phyloP scores from a whole-genome alignment of 1,140 invertebrate species.

The Triops longicaudatus region DNA sequence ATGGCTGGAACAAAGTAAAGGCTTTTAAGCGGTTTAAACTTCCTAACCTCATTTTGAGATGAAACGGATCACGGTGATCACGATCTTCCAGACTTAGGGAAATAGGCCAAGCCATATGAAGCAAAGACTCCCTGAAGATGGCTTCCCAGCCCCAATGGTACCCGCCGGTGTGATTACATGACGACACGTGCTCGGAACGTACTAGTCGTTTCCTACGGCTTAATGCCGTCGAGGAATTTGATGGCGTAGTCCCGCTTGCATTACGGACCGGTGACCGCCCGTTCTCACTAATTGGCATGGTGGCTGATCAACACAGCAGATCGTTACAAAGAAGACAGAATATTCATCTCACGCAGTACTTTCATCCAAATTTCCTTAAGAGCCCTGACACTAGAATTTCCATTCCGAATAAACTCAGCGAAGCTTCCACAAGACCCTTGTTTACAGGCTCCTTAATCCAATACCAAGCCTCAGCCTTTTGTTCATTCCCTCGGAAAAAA shows the following conservation, averaged over 20 bases:
- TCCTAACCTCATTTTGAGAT: constrained; percentile 28
- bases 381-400: neutral
- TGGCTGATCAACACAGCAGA: neutral
- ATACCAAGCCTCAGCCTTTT: neutral
- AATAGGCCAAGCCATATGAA: constrained; percentile 42
- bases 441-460: neutral
- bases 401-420: neutral
- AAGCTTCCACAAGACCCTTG: neutral
- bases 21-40: neutral
- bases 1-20: neutral
- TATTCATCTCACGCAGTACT: neutral
- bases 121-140: constrained; percentile 39
- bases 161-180: neutral
- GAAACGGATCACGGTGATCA: constrained; percentile 30
- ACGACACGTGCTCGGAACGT: constrained; percentile 36
- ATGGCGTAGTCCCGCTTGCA: neutral
- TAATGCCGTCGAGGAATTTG: constrained; percentile 22
- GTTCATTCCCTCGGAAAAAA: neutral
- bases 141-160: constrained; percentile 38
- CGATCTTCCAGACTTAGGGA: constrained; percentile 35
- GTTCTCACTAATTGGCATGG: constrained; percentile 2
- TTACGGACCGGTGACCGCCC: constrained; percentile 9
- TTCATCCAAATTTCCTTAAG: neutral
- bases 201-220: constrained; percentile 35
- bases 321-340: neutral